phyloP scores from a whole-genome alignment of 2,888 invertebrate species.

The Hypsopygia costalis region DNA sequence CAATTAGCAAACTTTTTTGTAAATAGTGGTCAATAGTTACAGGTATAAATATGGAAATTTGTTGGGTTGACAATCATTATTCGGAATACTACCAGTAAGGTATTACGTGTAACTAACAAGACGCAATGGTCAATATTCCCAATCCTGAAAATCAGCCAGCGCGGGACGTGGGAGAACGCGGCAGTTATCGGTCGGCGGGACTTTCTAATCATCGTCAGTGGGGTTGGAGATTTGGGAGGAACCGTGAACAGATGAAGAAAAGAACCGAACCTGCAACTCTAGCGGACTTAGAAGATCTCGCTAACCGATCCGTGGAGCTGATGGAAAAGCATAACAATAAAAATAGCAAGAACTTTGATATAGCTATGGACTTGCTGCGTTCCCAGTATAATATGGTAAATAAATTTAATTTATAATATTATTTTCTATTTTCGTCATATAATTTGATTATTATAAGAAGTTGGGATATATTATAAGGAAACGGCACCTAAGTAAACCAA shows the following conservation, averaged over 20 bases:
- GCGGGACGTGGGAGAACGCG: constrained; percentile 20
- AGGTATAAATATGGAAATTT: too few relatives aligned
- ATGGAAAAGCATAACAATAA: constrained; percentile 38
- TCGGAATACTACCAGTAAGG: too few relatives aligned
- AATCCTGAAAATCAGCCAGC: constrained; percentile 23
- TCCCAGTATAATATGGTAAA: constrained; percentile 45
- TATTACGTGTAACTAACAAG: too few relatives aligned
- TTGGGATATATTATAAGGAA: too few relatives aligned
- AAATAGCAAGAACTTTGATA: constrained; percentile 26
- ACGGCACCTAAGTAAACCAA: too few relatives aligned
- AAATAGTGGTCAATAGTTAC: too few relatives aligned
- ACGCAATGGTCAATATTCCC: constrained; percentile 42
- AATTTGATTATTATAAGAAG: too few relatives aligned
- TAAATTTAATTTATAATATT: too few relatives aligned
- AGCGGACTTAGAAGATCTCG: constrained; percentile 33
- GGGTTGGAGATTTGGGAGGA: constrained; percentile 30
- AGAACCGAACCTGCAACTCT: constrained; percentile 33
- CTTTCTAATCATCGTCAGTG: constrained; percentile 34
- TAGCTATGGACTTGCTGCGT: constrained; percentile 45
- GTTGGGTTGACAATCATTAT: too few relatives aligned
- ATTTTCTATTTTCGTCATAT: too few relatives aligned
- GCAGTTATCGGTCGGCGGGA: constrained; percentile 19
- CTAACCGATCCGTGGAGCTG: constrained; percentile 30
- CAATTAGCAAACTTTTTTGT: too few relatives aligned
- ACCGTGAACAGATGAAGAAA: constrained; percentile 15